A percentile compares a stretch with the other conserved stretches of the same genome.
phyloP scores from a whole-genome alignment of 1,140 invertebrate species.

The Mylabris phalerata region DNA sequence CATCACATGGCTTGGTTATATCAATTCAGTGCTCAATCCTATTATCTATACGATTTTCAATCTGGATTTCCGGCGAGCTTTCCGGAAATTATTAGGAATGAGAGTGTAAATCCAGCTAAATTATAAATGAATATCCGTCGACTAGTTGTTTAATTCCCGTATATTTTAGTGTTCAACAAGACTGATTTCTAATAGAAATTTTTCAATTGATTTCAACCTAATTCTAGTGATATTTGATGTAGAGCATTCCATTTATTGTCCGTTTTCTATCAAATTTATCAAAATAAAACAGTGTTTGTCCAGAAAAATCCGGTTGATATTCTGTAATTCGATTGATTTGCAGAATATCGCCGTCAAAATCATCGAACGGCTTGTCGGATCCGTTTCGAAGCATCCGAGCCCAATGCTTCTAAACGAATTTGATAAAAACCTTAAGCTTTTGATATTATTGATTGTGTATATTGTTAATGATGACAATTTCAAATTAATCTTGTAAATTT shows the following conservation, averaged over 20 bases:
- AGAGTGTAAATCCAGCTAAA: constrained; percentile 19
- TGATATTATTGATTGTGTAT: background rate
- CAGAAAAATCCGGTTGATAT: no score
- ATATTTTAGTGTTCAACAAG: constrained; percentile 4
- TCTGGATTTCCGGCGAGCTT: constrained; percentile 89
- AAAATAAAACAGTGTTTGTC: no score
- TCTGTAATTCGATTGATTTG: no score
- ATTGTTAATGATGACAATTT: constrained; percentile 8
- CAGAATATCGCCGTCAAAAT: no score
- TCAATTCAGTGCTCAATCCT: constrained; percentile 95
- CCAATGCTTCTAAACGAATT: constrained; percentile 7
- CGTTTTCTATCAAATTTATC: no score
- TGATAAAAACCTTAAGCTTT: constrained; percentile 7
- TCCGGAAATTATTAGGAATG: constrained; percentile 76
- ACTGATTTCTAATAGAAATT: constrained; percentile 7
- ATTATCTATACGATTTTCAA: constrained; percentile 98
- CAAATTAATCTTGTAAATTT: constrained; percentile 7
- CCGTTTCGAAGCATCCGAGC: constrained; percentile 7
- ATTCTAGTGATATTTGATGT: constrained; percentile 3
- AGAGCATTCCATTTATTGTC: constrained; percentile 10
- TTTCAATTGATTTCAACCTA: background rate
- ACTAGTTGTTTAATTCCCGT: constrained; percentile 10
- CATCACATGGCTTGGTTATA: constrained; percentile 95
- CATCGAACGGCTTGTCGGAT: constrained; percentile 8
- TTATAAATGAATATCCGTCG: constrained; percentile 2